phyloP scores from a whole-genome alignment of 2,888 invertebrate genomes.

The Erebia palarica region DNA sequence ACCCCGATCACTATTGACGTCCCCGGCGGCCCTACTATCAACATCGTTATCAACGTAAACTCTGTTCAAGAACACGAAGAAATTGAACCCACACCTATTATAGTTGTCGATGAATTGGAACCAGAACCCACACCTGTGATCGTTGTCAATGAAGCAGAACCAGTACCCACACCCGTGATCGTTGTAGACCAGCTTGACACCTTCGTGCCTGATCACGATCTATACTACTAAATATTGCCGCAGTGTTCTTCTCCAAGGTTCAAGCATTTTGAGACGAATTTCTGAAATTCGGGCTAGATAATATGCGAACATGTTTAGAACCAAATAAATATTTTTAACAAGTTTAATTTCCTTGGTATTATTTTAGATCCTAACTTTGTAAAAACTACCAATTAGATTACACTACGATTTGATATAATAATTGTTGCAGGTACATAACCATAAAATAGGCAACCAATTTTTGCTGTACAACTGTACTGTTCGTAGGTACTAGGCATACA shows the following conservation, averaged over 20 bases:
- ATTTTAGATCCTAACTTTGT: no score
- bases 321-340: no score
- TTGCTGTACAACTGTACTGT: no score
- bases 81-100: constrained; percentile 10
- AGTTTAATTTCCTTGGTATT: no score
- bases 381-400: no score
- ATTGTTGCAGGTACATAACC: no score
- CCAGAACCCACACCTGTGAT: neutral
- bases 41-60: constrained; percentile 14
- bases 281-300: no score
- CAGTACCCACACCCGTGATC: neutral
- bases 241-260: neutral
- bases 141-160: neutral
- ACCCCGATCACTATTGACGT: constrained; percentile 5
- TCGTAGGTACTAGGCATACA: no score
- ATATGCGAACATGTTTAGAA: no score
- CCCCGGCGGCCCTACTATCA: constrained; percentile 7
- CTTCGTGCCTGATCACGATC: neutral
- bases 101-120: constrained; percentile 7
- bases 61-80: constrained; percentile 6
- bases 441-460: no score
- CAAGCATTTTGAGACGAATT: no score
- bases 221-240: constrained; percentile 2
- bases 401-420: no score
- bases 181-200: neutral